Evolutionary conservation across 1,140 invertebrate genomes (phyloP).

Genomic region (Zophobas morio): DNA sequence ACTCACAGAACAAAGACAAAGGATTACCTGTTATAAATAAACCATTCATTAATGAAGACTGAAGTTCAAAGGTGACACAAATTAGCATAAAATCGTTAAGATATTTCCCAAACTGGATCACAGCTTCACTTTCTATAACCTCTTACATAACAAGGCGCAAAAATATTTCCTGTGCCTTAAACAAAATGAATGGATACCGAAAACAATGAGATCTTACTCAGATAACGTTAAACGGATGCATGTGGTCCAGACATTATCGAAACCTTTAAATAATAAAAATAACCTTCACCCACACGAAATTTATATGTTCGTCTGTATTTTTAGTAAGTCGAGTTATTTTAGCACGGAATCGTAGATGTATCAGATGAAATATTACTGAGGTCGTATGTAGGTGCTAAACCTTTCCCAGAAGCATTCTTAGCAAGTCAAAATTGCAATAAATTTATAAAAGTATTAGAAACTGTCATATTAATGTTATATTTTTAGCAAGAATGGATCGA

Average conservation of each 20-base stretch:
- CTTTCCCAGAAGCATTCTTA: constrained; percentile 6
- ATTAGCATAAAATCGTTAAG: constrained; percentile 11
- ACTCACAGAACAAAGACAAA: not conserved
- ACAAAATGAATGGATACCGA: not conserved
- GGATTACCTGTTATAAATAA: constrained; percentile 14
- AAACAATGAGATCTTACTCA: not conserved
- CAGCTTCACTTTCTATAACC: not conserved
- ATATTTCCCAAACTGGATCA: constrained; percentile 9
- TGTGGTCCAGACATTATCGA: not conserved
- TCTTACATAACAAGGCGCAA: not conserved
- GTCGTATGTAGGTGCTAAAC: constrained; percentile 10
- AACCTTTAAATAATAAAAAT: not conserved
- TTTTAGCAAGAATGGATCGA: not conserved
- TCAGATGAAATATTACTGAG: not conserved
- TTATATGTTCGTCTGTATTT: not conserved
- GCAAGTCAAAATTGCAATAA: constrained; percentile 1
- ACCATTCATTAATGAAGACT: not conserved
- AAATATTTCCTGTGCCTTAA: not conserved
- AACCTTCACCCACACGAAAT: constrained; percentile 11
- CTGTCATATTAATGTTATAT: constrained; percentile 2
- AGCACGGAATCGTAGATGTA: not conserved
- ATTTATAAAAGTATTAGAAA: not conserved
- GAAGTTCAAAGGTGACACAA: constrained; percentile 18
- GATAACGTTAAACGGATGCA: not conserved
- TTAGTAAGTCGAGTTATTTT: not conserved